Evolutionary conservation across 2,113 vertebrate species (phyloP), one percentile per base, ranked within the genome.

Genomic region (Anguilla japonica): DNA sequence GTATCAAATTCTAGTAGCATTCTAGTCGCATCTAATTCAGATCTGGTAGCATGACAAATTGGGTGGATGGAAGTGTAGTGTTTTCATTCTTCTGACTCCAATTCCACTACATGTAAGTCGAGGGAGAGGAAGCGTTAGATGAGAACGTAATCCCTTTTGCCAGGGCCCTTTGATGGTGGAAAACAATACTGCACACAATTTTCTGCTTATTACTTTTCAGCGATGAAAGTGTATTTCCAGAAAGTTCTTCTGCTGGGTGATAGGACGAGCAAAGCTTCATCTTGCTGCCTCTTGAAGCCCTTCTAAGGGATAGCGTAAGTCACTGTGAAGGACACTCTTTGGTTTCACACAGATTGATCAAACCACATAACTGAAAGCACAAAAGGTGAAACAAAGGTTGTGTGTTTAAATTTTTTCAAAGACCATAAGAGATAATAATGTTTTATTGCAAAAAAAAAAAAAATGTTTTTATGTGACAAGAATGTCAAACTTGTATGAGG

Each of bases 191-290:
- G 26, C 20, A 7, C 1, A 22, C 63, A 71, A 71, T 71, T 71
- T 71, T 71, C 63, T 20, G 63, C 63, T 71, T 71, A 71, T 71
- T 71, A 20, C 63, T 71, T 71, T 71, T 71, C 63, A 71, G 63
- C 9, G 26, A 71, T 71, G 63, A 71, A 71, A 71, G 16, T n/a
- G 26, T 71, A n/a, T n/a, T 71, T 71, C 63, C 63, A 20, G 22
- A n/a, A n/a, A 71, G 26, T 71, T n/a, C 6, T n/a, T 71, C 20
- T 71, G 63, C 63, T 71, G 14, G 63, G 63, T 71, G 63, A 71
- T 9, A 20, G 22, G 7, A 26, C 26, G 26, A 71, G 22, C 26
- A 5, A 3, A 22, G 63, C 22, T 1, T 7, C 26, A 71, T 71
- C 26, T 26, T 15, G 57, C 18, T 60, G 57, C 57, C 18, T 60